Percentiles rank a stretch among this genome's conserved stretches.
phyloP scores from a whole-genome alignment of 2,888 invertebrate species.

The Cyaniris semiargus region DNA sequence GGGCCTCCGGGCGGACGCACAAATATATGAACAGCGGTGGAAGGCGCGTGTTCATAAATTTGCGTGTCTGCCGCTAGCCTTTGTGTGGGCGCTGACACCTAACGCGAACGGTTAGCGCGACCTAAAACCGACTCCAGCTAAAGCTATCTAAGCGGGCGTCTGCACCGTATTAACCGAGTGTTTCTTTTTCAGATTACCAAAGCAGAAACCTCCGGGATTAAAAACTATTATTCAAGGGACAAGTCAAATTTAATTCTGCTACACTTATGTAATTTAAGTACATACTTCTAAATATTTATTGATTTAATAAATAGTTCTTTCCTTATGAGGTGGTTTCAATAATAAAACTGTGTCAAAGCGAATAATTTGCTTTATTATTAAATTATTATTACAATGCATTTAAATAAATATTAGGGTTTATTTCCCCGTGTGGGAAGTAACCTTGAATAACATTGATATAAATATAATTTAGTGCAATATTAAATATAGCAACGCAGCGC shows the following conservation, averaged over 20 bases:
- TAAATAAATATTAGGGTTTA: neutral
- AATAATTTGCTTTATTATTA: neutral
- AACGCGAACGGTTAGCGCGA: no score
- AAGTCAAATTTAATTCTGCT: conserved; percentile 60
- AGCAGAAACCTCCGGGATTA: conserved; percentile 68
- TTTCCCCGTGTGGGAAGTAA: neutral
- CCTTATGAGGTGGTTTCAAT: neutral
- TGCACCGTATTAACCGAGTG: neutral
- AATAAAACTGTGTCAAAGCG: neutral
- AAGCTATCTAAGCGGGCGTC: no score
- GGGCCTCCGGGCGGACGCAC: no score
- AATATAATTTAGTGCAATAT: conserved; percentile 21
- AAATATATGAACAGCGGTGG: no score
- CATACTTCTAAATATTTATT: neutral
- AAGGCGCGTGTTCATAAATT: no score
- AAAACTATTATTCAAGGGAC: conserved; percentile 69
- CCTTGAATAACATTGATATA: neutral
- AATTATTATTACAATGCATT: neutral
- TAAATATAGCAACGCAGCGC: neutral
- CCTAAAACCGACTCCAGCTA: no score
- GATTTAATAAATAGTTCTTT: conserved; percentile 1
- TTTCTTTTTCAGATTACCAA: conserved; percentile 61
- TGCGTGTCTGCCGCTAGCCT: no score
- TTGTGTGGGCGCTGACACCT: no score
- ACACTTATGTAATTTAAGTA: neutral